phyloP scores from a whole-genome alignment of 2,797 vertebrate genomes.

The Hephaestus fuliginosus region DNA sequence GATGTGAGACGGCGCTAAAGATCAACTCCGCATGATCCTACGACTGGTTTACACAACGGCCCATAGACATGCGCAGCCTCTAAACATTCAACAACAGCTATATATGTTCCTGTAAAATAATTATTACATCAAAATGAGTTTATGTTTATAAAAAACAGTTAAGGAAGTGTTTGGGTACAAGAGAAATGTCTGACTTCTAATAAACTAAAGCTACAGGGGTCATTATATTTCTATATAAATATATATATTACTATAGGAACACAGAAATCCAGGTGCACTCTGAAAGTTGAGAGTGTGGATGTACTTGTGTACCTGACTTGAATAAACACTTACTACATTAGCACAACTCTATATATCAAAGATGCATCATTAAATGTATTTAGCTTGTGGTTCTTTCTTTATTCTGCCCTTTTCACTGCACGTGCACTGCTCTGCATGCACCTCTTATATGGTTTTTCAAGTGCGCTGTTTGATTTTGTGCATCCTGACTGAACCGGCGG shows the following conservation, averaged over 20 bases:
- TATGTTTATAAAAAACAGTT: not conserved
- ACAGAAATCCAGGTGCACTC: not conserved
- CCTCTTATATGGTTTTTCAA: not conserved
- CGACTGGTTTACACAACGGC: not conserved
- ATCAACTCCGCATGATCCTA: not conserved
- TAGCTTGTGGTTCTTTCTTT: not conserved
- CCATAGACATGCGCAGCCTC: not conserved
- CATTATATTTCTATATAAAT: not conserved
- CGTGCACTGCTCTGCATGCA: not conserved
- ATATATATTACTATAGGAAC: not conserved
- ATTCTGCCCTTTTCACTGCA: not conserved
- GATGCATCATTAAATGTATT: not conserved
- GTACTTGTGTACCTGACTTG: too few relatives aligned
- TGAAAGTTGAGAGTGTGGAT: too few relatives aligned
- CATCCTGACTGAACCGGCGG: not conserved
- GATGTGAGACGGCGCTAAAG: slow-evolving; percentile 61
- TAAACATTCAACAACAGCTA: not conserved
- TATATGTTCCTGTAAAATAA: not conserved
- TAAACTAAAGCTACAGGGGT: not conserved
- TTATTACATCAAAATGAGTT: not conserved
- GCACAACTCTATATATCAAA: not conserved
- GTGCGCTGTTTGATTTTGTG: not conserved
- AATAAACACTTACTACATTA: too few relatives aligned
- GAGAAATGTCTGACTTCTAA: not conserved
- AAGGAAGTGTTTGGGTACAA: not conserved